Base-by-base conservation (phyloP, 2,797 vertebrate genomes). In the Bovichtus diacanthus region DNA sequence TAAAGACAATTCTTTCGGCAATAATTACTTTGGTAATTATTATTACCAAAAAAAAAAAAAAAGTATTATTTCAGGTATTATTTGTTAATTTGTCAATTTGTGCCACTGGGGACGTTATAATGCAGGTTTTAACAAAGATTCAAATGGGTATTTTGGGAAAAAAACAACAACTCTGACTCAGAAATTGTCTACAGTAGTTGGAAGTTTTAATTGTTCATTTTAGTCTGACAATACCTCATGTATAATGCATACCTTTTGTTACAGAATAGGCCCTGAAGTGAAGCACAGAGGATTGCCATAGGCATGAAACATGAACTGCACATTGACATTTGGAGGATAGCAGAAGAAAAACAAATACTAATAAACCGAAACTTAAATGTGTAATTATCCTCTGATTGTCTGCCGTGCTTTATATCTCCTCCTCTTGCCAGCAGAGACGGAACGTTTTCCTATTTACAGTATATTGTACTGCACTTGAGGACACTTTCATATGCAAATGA, bases 221-320 rank as follows among this genome's bases (percentile, higher is more conserved):
- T 62, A 77, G 70, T 79, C 36, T 65, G 82, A 71, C 59, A 80
- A 13, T 39, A 53, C 49, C 79, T 85, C 73, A 89, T 91, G 85
- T 92, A 80, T 90, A 88, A 92, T 89, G 70, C 78, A 92, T 74
- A 69, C 4, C 21, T 61, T 80, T 83, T 83, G 82, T 86, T 51
- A 80, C 50, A 70, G 73, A 88, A 81, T 19, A 73, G 53, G 44
- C 74, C 82, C 83, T 43, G 60, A 73, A 82, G 88, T 77, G 41
- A 79, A 87, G 74, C 70, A 49, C 80, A 55, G 56, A 81, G 85
- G 70, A 87, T 63, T 53, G 65, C 81, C 78, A 74, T 41, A 25
- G 78, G 81, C 76, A 54, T 25, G 44, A 81, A 79, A 80, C 59
- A 78, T 53, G 46, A 75, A 66, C 64, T 49, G 67, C 72, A 55